Conservation (phyloP, 2,888 invertebrate genomes). For the Vannuccia rotundouncinata region DNA sequence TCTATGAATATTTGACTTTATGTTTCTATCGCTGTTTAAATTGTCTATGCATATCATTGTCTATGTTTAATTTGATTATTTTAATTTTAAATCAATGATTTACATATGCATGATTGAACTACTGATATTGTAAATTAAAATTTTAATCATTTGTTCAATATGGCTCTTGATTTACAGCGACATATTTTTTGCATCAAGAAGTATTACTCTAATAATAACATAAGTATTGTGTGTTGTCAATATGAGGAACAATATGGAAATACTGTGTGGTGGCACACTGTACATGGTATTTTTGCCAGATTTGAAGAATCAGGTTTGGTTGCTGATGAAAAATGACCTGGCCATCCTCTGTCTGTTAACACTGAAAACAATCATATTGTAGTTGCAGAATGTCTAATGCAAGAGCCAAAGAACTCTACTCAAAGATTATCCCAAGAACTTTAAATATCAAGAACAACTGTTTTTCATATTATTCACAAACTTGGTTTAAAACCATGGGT, state of each 20-base stretch:
- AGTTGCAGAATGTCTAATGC: slow-evolving; percentile 15
- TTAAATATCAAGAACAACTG: neutral
- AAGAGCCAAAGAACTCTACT: slow-evolving; percentile 17
- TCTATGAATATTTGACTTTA: neutral
- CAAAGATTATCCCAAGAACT: neutral
- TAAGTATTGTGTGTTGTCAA: neutral
- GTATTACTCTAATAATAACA: neutral
- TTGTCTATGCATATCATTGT: neutral
- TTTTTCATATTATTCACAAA: neutral
- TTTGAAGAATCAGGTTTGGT: neutral
- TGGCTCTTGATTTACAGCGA: neutral
- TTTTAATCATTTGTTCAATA: neutral
- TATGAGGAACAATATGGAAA: neutral
- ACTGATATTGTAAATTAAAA: neutral
- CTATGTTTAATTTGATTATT: too few relatives aligned
- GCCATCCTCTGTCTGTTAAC: neutral
- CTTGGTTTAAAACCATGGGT: slow-evolving; percentile 15
- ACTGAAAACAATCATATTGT: neutral
- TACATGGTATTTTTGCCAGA: too few relatives aligned
- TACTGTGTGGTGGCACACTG: neutral
- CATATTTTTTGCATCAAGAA: neutral
- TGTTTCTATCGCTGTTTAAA: neutral
- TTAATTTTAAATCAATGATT: neutral
- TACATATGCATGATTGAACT: neutral
- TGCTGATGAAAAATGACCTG: neutral